Evolutionary conservation across 2,113 vertebrate genomes (phyloP).

Genomic region (Crotalus horridus): DNA sequence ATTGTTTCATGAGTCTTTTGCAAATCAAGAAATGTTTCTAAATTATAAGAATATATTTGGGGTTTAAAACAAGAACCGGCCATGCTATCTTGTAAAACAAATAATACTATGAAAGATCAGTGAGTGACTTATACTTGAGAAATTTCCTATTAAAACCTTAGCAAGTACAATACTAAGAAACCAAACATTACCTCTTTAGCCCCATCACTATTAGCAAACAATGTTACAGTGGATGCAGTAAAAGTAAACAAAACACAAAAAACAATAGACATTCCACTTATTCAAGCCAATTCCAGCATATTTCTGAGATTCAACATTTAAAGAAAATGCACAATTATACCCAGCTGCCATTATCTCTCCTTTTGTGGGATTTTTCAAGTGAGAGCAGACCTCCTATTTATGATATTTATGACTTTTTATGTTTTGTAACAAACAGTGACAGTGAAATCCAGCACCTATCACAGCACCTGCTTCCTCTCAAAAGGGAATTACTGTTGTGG

Average conservation of each 20-base stretch:
- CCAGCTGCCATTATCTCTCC: background rate
- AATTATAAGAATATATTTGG: background rate
- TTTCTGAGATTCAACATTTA: background rate
- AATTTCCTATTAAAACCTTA: background rate
- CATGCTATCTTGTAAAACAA: background rate
- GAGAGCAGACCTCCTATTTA: background rate
- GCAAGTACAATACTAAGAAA: background rate
- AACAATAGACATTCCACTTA: background rate
- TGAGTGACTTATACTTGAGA: background rate
- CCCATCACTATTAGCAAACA: background rate
- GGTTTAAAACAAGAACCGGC: background rate
- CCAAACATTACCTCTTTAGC: background rate
- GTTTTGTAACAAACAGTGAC: background rate
- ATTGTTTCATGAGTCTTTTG: background rate
- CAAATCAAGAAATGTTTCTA: background rate
- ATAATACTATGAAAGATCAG: background rate
- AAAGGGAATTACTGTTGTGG: background rate
- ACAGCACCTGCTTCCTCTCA: background rate
- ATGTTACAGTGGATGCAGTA: background rate
- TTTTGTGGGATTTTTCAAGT: background rate
- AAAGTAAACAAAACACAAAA: background rate
- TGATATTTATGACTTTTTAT: background rate
- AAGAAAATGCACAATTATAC: background rate
- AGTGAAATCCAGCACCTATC: background rate
- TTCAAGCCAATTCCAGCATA: background rate